These are phyloP conservation scores for Antennarius maculatus DNA, from an alignment of 2,797 vertebrate species.

Conservation along the genomic window DNA sequence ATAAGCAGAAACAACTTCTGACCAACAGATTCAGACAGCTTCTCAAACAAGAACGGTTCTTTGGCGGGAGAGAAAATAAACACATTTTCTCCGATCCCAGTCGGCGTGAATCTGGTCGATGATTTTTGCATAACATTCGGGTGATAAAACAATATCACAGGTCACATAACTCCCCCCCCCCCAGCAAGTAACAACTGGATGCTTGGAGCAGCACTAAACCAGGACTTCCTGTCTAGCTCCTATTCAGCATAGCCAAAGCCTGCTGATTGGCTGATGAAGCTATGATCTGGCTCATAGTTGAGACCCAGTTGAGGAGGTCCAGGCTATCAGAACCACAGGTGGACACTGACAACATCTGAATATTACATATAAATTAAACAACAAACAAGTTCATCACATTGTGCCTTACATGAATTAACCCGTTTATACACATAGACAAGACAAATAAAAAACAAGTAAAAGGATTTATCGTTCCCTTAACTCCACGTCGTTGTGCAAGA, in stretches of 20 bases:
- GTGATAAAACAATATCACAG: constrained; percentile 35
- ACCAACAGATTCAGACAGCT: too few relatives aligned
- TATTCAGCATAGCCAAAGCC: constrained; percentile 28
- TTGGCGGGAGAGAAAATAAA: not conserved
- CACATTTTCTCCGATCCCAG: constrained; percentile 16
- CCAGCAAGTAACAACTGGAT: constrained; percentile 5
- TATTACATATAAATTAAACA: constrained; percentile 46
- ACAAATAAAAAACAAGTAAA: constrained; percentile 38
- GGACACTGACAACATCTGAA: constrained; percentile 22
- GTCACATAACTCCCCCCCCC: constrained; percentile 27
- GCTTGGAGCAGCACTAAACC: constrained; percentile 45
- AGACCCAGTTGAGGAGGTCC: not conserved
- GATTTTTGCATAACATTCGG: constrained; percentile 61
- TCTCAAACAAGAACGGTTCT: constrained; percentile 9
- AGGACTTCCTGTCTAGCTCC: constrained; percentile 15
- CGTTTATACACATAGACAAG: constrained; percentile 19
- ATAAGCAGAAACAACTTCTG: not conserved
- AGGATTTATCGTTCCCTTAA: constrained; percentile 46
- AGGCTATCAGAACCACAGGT: not conserved
- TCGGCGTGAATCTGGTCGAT: constrained; percentile 17
- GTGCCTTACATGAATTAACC: constrained; percentile 35
- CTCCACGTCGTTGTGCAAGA: constrained; percentile 73
- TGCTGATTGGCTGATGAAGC: constrained; percentile 55
- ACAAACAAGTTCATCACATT: constrained; percentile 32
- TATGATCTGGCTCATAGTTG: not conserved